A percentile compares a stretch with the other conserved stretches of the same genome.
Conservation (phyloP, 1,140 invertebrate species). For the Heliconius hewitsoni region DNA sequence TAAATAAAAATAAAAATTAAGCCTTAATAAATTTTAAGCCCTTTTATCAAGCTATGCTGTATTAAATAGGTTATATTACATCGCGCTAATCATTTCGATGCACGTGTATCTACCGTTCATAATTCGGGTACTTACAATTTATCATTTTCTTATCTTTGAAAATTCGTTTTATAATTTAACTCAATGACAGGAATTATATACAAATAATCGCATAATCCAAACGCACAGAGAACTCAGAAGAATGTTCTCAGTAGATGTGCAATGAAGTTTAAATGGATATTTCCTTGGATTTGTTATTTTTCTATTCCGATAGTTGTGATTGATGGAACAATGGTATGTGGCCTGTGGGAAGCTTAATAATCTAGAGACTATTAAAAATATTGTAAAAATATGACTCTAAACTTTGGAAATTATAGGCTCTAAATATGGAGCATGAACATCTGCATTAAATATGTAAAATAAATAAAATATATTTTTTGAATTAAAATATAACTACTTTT, state of each 20-base stretch:
- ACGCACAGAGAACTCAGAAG: not conserved
- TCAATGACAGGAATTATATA: not conserved
- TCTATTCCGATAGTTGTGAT: constrained; percentile 27
- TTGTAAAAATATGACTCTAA: not conserved
- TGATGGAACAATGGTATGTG: constrained; percentile 12
- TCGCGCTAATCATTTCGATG: too few species aligned
- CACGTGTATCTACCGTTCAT: too few species aligned
- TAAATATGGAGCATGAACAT: not conserved
- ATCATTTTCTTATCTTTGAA: too few species aligned
- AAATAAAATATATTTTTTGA: too few species aligned
- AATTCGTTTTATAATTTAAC: too few species aligned
- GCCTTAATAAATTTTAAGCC: too few species aligned
- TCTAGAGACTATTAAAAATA: not conserved
- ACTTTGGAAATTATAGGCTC: not conserved
- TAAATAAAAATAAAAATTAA: too few species aligned
- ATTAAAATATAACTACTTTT: too few species aligned
- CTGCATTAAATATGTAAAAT: too few species aligned
- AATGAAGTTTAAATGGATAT: constrained; percentile 31
- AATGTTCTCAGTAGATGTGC: not conserved
- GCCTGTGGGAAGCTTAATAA: not conserved
- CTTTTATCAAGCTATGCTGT: too few species aligned
- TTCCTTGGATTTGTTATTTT: constrained; percentile 33
- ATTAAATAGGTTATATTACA: too few species aligned
- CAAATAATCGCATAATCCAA: not conserved
- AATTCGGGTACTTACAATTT: too few species aligned